phyloP scores from a whole-genome alignment of 2,113 vertebrate genomes.

The Colistium nudipinnis region DNA sequence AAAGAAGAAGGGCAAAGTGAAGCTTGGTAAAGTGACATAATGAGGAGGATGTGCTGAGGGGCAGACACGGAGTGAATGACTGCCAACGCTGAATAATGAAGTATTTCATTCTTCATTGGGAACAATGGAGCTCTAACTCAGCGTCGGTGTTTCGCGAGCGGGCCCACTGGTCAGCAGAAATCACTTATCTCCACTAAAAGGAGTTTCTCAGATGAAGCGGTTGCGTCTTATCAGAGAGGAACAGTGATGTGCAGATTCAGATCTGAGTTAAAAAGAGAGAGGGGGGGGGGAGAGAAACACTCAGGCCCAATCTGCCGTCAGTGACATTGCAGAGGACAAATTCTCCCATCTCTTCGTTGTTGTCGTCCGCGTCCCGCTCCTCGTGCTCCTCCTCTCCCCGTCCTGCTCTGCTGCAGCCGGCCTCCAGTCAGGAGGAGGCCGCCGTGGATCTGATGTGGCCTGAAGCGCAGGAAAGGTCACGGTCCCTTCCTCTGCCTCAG shows the following conservation, averaged over 20 bases:
- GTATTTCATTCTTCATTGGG: slow-evolving; percentile 47
- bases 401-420: slow-evolving; percentile 52
- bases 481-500: slow-evolving; percentile 68
- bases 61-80: slow-evolving; percentile 19
- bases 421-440: slow-evolving; percentile 66
- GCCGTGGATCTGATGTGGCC: slow-evolving; percentile 65
- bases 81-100: slow-evolving; percentile 53
- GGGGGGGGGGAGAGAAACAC: slow-evolving; percentile 24
- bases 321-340: slow-evolving; percentile 80
- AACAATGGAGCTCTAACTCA: slow-evolving; percentile 75
- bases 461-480: slow-evolving; percentile 78
- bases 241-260: slow-evolving; percentile 70
- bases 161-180: slow-evolving; percentile 75
- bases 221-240: slow-evolving; percentile 67
- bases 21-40: too few species aligned
- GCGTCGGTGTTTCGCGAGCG: slow-evolving; percentile 58
- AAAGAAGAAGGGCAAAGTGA: too few species aligned
- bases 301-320: slow-evolving; percentile 43
- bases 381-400: slow-evolving; percentile 34
- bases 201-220: slow-evolving; percentile 56
- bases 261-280: slow-evolving; percentile 63
- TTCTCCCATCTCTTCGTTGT: slow-evolving; percentile 62
- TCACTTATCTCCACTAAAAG: slow-evolving; percentile 64
- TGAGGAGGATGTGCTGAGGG: slow-evolving; percentile 6
- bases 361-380: slow-evolving; percentile 36